Base-by-base conservation (phyloP, 1,140 invertebrate species). In the Drosophila grimshawi region DNA sequence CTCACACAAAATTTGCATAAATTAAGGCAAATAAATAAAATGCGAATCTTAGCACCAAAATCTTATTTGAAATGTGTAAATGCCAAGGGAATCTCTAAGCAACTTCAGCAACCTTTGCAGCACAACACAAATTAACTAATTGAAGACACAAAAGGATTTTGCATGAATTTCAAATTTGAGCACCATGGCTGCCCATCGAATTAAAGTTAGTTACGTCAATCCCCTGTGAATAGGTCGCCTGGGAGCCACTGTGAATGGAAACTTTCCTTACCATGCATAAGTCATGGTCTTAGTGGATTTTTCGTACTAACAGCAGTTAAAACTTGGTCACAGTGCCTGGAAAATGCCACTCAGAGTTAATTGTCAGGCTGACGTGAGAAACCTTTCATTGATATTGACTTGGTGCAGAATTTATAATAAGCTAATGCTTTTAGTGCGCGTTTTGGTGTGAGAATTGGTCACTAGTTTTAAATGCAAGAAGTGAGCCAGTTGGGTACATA, bases 61-160 rank as follows among this genome's bases (percentile, higher is more conserved):
- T 39, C 48, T 65, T 75, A 69, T 66, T 76, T 60, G 27, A 51
- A 81, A 63, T 72, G 53, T 66, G 66, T 68, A 72, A 76, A 66
- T 76, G 46, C 55, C 48, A 2, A 49, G 6, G 43, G 35, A 63
- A 53, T 37, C 35, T 10, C 8, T 7, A 10, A 4, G 1, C 39
- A 63, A 70, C 51, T 53, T 60, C 35, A 29, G 33, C 33, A 48
- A 41, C 51, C 59, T 69, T 73, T 41, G 63, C 57, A 48, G 49
- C 33, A 59, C 10, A 57, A 53, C 27, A 53, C 53, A 80, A 83
- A 77, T 86, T 74, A 86, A 71, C 72, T 83, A 81, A 81, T 81
- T 81, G 75, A 81, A 66, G 68, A 56, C 73, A 67, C 65, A 67
- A 86, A 77, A 72, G 76, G 72, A 51, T 62, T 82, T 79, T 79